phyloP scores from a whole-genome alignment of 2,797 vertebrate genomes.

The Acrocephalus scirpaceus region DNA sequence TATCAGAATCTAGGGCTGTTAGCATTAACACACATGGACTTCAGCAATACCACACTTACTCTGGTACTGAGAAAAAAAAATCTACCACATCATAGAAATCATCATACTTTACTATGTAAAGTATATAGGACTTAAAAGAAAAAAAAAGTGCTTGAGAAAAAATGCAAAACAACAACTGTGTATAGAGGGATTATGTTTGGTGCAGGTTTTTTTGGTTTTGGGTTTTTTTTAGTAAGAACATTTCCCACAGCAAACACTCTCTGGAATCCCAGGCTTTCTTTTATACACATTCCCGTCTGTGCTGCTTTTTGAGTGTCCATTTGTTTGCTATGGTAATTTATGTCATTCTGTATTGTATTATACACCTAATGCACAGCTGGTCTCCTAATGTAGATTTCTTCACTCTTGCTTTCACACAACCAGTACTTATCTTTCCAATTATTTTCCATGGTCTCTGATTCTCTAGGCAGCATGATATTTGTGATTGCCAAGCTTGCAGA shows the following conservation, averaged over 20 bases:
- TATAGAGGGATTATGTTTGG: neutral
- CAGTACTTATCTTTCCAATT: slow-evolving; percentile 36
- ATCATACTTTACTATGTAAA: neutral
- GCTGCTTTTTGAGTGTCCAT: slow-evolving; percentile 71
- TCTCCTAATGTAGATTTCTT: slow-evolving; percentile 72
- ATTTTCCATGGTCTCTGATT: slow-evolving; percentile 32
- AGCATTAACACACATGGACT: neutral
- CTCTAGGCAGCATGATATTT: slow-evolving; percentile 34
- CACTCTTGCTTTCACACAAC: slow-evolving; percentile 38
- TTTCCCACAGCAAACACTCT: neutral
- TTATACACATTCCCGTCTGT: slow-evolving; percentile 33
- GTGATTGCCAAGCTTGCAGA: neutral
- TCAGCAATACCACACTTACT: neutral
- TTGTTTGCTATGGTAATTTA: slow-evolving; percentile 74
- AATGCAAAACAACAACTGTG: rapidly evolving
- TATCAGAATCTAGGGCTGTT: neutral
- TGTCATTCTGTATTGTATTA: slow-evolving; percentile 66
- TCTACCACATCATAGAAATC: neutral
- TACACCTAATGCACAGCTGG: slow-evolving; percentile 73
- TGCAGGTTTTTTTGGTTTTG: no score
- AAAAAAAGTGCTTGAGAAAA: neutral
- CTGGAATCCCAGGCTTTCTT: neutral
- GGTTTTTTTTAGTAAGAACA: neutral
- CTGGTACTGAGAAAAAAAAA: neutral
- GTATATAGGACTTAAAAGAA: rapidly evolving